phyloP scores from a whole-genome alignment of 2,113 vertebrate species.

The Cavia porcellus region DNA sequence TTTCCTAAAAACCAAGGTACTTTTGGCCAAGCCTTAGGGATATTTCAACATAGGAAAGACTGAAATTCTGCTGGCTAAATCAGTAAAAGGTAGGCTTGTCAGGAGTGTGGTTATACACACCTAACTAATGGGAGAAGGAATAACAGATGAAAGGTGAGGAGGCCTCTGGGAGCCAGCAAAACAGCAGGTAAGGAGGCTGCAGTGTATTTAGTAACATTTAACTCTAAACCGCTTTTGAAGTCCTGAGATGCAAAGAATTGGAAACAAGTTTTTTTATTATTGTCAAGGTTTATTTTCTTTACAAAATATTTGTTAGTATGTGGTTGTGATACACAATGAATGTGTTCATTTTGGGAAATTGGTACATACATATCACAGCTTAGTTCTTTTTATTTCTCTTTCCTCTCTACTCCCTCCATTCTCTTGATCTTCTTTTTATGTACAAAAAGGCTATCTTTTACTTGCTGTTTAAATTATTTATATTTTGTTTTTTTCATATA shows the following conservation, averaged over 20 bases:
- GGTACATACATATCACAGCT: not conserved
- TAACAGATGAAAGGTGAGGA: not conserved
- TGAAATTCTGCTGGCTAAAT: not conserved
- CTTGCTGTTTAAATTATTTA: not conserved
- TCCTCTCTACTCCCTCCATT: not conserved
- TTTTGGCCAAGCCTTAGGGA: not conserved
- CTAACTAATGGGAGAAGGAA: not conserved
- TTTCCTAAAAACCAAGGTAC: slow-evolving; percentile 8
- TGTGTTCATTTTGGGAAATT: not conserved
- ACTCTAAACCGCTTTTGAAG: not conserved
- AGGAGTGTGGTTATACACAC: not conserved
- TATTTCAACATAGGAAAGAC: slow-evolving; percentile 7
- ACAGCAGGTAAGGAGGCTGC: not conserved
- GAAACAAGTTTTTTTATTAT: not conserved
- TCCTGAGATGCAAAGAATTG: not conserved
- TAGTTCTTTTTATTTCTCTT: not conserved
- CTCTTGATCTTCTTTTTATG: not conserved
- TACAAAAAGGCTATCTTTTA: not conserved
- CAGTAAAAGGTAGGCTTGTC: not conserved
- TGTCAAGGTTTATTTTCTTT: not conserved
- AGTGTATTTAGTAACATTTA: not conserved
- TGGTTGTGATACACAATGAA: not conserved
- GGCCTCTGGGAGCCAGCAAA: not conserved
- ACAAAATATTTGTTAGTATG: not conserved
- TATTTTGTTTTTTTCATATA: not conserved